Evolutionary conservation across 2,888 invertebrate species (phyloP), one percentile per base, ranked within the genome.

Genomic region (Amphipyra tragopoginis): DNA sequence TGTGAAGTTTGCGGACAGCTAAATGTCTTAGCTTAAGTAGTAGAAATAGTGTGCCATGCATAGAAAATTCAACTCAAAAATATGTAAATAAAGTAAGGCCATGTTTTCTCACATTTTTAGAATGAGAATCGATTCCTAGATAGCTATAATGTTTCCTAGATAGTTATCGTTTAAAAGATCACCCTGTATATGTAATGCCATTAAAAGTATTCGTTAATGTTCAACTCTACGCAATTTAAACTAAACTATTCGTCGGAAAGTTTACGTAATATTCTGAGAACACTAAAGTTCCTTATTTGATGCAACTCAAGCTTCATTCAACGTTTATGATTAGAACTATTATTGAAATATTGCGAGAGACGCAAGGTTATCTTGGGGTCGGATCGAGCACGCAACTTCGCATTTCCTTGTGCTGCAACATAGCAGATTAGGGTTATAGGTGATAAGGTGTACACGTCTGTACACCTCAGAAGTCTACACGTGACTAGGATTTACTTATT

Each of bases 271-370:
- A 10, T 51, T 57, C 14, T 57, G 9, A 42, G 71, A 59, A 53
- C 26, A 21, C 39, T 15, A 43, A 47, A 49, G 54, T 63, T 61
- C 45, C 63, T 44, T 54, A 43, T 53, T 62, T 44, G 64, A 49
- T 53, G 54, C 57, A 69, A 64, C 29, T 43, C 40, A 47, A 51
- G 54, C 47, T 53, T 38, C 43, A 53, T 33, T 21, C 58, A 71
- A 56, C 13, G 55, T 58, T 51, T 60, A 63, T 59, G 65, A 61
- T 60, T 65, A 63, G 49, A 58, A 55, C 52, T 66, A 64, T 65
- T 73, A 68, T 65, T 66, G 67, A 71, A 64, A 66, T 66, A 77
- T 72, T 74, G 65, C 65, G 45, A 67, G 67, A 73, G 38, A 56
- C 13, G 47, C 33, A 33, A 45, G 67, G 74, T 59, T 72, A 75